phyloP scores from a whole-genome alignment of 2,888 invertebrate species.

The Athetis lepigone region DNA sequence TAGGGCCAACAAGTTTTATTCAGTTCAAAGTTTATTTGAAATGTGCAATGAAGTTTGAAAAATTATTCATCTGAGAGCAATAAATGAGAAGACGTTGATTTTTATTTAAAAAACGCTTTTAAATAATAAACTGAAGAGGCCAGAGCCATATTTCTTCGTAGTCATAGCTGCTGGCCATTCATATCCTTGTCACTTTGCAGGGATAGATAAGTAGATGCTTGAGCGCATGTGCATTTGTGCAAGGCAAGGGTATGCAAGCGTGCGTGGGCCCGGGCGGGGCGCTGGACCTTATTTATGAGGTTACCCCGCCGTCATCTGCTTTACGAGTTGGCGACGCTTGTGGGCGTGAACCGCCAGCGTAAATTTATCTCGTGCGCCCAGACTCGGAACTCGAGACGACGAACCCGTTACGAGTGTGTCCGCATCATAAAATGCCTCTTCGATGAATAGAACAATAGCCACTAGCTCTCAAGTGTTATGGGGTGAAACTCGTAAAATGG shows the following conservation, averaged over 20 bases:
- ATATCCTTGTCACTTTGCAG: conserved; percentile 51
- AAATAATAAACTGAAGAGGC: conserved; percentile 37
- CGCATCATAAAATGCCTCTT: conserved; percentile 83
- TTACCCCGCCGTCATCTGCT: conserved; percentile 75
- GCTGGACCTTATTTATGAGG: conserved; percentile 80
- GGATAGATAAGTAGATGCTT: conserved; percentile 53
- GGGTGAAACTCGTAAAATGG: conserved; percentile 66
- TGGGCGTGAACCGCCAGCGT: conserved; percentile 77
- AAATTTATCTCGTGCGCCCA: conserved; percentile 81
- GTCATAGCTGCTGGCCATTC: conserved; percentile 45
- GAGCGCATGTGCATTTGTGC: conserved; percentile 51
- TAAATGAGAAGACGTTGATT: conserved; percentile 36
- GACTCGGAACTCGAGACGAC: conserved; percentile 70
- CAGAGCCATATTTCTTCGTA: conserved; percentile 41
- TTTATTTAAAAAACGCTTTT: conserved; percentile 37
- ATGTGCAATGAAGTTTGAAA: conserved; percentile 26
- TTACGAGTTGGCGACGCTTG: conserved; percentile 80
- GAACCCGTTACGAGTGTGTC: conserved; percentile 67
- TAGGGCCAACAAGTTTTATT: too few species aligned
- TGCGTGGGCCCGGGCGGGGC: conserved; percentile 63
- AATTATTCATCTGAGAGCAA: conserved; percentile 26
- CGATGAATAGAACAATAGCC: conserved; percentile 79
- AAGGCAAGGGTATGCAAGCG: conserved; percentile 38
- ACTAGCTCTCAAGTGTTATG: conserved; percentile 66
- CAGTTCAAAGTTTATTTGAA: conserved; percentile 28